Conservation (phyloP, 2,888 invertebrate genomes). For the Thalpophila matura region DNA sequence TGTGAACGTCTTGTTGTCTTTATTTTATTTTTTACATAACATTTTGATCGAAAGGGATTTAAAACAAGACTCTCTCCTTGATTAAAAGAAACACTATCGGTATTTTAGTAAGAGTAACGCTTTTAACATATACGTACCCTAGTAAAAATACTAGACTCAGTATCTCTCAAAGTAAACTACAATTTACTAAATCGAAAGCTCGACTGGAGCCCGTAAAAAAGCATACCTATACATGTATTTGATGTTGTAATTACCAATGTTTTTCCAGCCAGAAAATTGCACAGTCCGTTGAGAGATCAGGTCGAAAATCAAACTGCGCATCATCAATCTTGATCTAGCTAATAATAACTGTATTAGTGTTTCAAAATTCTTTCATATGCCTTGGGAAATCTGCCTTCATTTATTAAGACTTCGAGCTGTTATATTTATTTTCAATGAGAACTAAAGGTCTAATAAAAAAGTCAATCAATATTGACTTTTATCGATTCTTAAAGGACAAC, state of each 20-base stretch:
- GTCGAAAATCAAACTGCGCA: conserved; percentile 37
- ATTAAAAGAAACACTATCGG: background rate
- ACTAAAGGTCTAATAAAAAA: background rate
- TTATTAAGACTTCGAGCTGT: conserved; percentile 16
- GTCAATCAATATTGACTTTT: background rate
- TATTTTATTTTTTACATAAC: too few species aligned
- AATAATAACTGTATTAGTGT: conserved; percentile 45
- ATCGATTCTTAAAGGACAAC: too few species aligned
- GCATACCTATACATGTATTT: conserved; percentile 9
- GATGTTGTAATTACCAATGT: conserved; percentile 36
- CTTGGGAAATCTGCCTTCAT: conserved; percentile 46
- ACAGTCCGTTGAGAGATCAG: conserved; percentile 45
- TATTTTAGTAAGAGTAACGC: background rate
- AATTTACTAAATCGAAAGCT: conserved; percentile 18
- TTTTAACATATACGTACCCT: too few species aligned
- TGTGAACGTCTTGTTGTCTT: too few species aligned
- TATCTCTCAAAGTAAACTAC: conserved; percentile 7
- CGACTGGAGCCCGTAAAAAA: conserved; percentile 11
- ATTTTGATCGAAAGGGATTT: too few species aligned
- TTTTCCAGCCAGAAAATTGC: conserved; percentile 37
- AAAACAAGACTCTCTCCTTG: too few species aligned
- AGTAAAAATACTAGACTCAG: background rate
- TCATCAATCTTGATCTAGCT: conserved; percentile 52
- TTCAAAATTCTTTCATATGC: conserved; percentile 38
- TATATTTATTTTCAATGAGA: conserved; percentile 13